A percentile compares a stretch with the other conserved stretches of the same genome.
Conservation (phyloP, 2,888 invertebrate genomes). For the Standfussiana lucernea region DNA sequence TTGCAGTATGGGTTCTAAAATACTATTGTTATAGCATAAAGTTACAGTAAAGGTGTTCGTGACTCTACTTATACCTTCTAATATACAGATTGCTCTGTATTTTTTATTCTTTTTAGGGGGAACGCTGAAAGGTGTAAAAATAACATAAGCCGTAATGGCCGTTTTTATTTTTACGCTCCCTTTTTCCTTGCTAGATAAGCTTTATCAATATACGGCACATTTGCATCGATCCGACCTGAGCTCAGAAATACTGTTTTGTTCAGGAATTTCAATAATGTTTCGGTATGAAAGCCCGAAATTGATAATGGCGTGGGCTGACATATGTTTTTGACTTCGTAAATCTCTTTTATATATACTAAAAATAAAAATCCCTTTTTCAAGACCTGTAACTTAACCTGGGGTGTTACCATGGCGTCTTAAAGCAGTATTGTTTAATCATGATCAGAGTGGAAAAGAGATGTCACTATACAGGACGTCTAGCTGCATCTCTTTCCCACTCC, state of each 20-base stretch:
- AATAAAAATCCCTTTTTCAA: not conserved
- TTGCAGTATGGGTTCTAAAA: not conserved
- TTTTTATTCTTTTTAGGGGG: constrained; percentile 11
- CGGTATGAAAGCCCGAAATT: not conserved
- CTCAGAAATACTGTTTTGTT: constrained; percentile 15
- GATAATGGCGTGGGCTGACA: not conserved
- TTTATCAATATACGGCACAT: constrained; percentile 41
- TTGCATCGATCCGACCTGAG: constrained; percentile 40
- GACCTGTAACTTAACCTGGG: not conserved
- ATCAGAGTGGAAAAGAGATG: not conserved
- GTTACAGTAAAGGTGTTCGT: not conserved
- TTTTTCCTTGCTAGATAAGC: constrained; percentile 50
- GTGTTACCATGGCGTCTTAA: not conserved
- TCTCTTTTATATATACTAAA: not conserved
- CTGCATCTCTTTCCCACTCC: not conserved
- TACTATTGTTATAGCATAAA: not conserved
- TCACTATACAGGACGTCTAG: not conserved
- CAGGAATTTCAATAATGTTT: constrained; percentile 18
- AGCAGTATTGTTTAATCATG: not conserved
- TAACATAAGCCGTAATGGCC: constrained; percentile 25
- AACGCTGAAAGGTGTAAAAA: constrained; percentile 18
- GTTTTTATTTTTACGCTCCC: constrained; percentile 37
- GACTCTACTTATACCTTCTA: not conserved
- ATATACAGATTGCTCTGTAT: constrained; percentile 16
- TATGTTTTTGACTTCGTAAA: not conserved